Percentiles rank a stretch among this genome's conserved stretches.
These are phyloP conservation scores for Platyura marginata DNA, from an alignment of 1,140 invertebrate species.

Conservation along the genomic window DNA sequence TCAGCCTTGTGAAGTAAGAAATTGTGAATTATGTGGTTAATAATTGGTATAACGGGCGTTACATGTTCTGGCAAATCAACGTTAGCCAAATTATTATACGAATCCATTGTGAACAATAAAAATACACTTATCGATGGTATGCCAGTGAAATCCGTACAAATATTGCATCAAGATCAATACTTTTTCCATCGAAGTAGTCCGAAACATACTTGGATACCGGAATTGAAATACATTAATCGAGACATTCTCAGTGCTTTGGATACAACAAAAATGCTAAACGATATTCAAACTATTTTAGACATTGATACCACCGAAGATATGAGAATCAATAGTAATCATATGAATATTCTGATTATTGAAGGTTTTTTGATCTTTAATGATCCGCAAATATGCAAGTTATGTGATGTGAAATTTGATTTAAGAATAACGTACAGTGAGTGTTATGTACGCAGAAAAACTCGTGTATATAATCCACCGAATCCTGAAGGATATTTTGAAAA, in stretches of 20 bases:
- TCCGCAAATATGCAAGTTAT: slow-evolving; percentile 38
- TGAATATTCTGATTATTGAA: slow-evolving; percentile 47
- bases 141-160: slow-evolving; percentile 22
- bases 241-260: slow-evolving; percentile 47
- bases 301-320: slow-evolving; percentile 4
- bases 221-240: slow-evolving; percentile 52
- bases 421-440: slow-evolving; percentile 46
- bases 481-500: slow-evolving; percentile 59
- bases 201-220: slow-evolving; percentile 35
- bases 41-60: slow-evolving; percentile 55
- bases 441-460: slow-evolving; percentile 30
- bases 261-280: slow-evolving; percentile 42
- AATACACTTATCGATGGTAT: slow-evolving; percentile 11
- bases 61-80: slow-evolving; percentile 70
- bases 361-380: slow-evolving; percentile 60
- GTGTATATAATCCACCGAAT: slow-evolving; percentile 58
- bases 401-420: slow-evolving; percentile 53
- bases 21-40: too few relatives aligned
- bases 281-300: slow-evolving; percentile 28
- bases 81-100: slow-evolving; percentile 34
- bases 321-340: slow-evolving; percentile 6
- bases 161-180: slow-evolving; percentile 53
- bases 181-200: slow-evolving; percentile 42
- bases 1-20: too few relatives aligned
- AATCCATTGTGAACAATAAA: slow-evolving; percentile 15